Base-by-base conservation (phyloP, 1,140 invertebrate genomes). In the Oedothorax gibbosus region DNA sequence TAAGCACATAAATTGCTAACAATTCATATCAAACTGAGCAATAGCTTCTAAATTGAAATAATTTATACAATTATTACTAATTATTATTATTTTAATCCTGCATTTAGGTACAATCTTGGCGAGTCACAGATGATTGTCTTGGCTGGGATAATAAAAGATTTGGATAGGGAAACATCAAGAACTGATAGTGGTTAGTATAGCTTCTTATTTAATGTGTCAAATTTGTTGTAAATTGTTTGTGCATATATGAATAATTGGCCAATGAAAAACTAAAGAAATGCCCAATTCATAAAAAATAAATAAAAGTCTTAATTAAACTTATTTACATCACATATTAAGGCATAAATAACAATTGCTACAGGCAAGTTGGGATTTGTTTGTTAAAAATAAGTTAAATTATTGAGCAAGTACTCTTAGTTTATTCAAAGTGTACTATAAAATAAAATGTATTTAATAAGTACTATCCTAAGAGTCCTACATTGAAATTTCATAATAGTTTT, bases 41-140 rank as follows among this genome's bases (percentile, higher is more conserved):
- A 18, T 68, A 9, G 15, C 6, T 21, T 62, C 35, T 60, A 60
- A 62, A 60, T 53, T 6, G 35, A 60, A 77, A 60, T 57, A 18
- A n/a, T 77, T 60, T 18, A 60, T 10, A 57, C 35, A 35, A 35
- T 35, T 35, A 35, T 35, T 35, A 5, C 35, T 35, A n/a, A n/a
- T n/a, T n/a, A 35, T 35, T 35, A 35, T 60, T 76, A 78, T 62
- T 49, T 49, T 50, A n/a, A 60, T 0, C n/a, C 12, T 49, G 9
- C 0, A 21, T 64, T 83, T 7, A 91, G 92, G 87, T 91, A 91
- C n/a, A 92, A 92, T 6, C 88, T 96, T 18, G 92, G 93, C 21
- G 95, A 96, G 86, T 93, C 94, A 54, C 94, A 97, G 89, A 94
- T 96, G 91, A 93, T 94, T 18, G 93, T 95, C 87, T 90, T 97